phyloP scores from a whole-genome alignment of 2,113 vertebrate species.

The Cyanoderma ruficeps region DNA sequence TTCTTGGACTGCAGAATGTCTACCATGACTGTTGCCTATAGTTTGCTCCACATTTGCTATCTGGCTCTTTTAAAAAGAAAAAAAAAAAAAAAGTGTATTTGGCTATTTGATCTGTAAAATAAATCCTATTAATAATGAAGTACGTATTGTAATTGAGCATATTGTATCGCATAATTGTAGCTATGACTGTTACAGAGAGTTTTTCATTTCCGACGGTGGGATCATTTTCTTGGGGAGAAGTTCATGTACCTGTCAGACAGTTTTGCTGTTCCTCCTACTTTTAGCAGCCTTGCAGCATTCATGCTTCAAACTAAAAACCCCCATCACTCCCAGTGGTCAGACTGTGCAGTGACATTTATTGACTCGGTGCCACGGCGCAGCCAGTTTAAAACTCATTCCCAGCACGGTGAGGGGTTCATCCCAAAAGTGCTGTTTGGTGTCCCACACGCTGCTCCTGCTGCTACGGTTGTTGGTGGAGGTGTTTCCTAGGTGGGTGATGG shows the following conservation, averaged over 20 bases:
- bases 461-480: not conserved
- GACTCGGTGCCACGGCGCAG: not conserved
- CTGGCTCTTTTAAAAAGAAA: conserved; percentile 33
- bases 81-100: conserved; percentile 38
- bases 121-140: conserved; percentile 60
- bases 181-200: not conserved
- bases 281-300: conserved; percentile 5
- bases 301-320: not conserved
- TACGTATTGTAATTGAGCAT: conserved; percentile 50
- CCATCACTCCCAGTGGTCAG: not conserved
- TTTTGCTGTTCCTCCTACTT: conserved; percentile 7
- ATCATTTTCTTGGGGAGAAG: not conserved
- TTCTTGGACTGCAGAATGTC: conserved; percentile 58
- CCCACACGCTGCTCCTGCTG: not conserved
- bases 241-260: conserved; percentile 9
- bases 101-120: conserved; percentile 62
- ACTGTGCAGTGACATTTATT: not conserved
- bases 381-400: not conserved
- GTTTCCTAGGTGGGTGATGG: not conserved
- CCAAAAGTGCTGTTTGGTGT: not conserved
- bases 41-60: conserved; percentile 58
- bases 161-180: conserved; percentile 33
- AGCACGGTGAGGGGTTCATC: not conserved
- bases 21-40: conserved; percentile 61
- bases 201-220: not conserved